Evolutionary conservation across 2,113 vertebrate species (phyloP), one percentile per base, ranked within the genome.

Genomic region (Pogona vitticeps): DNA sequence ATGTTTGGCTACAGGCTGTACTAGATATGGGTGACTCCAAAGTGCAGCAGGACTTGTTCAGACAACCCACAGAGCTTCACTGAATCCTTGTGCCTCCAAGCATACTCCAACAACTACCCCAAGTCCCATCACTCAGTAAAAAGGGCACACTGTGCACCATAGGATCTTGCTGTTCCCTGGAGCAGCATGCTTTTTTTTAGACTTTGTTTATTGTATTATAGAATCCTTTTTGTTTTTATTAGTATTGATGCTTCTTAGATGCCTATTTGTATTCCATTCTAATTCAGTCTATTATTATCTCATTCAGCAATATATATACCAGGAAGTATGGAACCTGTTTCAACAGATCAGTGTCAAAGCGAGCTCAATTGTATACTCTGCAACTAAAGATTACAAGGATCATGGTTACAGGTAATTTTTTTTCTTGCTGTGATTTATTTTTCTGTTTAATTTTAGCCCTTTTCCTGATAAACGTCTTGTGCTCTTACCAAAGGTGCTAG

Each of bases 301-400:
- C 65, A 93, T 92, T 4, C 91, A 99, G 98, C 98, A 98, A 98
- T 99, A 99, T 90, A 99, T 99, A 94, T 99, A 99, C 83, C 97
- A 99, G 94, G 98, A 99, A 90, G 98, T 99, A 20, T 99, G 98
- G 98, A 99, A 99, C 92, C 97, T 99, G 36, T 99, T 99, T 94
- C 98, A 99, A 95, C 98, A 99, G 94, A 99, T 99, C 90, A 99
- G 98, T 33, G 98, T 99, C 85, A 99, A 99, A 95, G 98, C 98
- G 93, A 99, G 98, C 89, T 99, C 98, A 9, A 97, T 98, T 70
- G 98, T 99, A 59, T 99, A 99, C 88, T 99, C 98, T 0, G 97
- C 98, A 15, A 98, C 98, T 33, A 99, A 98, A 93, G 98, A 99
- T 93, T 97, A 95, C 90, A 98, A 97, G 92, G 98, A 99, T 95